These are phyloP conservation scores for Tenthredo mesomela DNA, from an alignment of 2,888 invertebrate genomes.

Conservation along the genomic window DNA sequence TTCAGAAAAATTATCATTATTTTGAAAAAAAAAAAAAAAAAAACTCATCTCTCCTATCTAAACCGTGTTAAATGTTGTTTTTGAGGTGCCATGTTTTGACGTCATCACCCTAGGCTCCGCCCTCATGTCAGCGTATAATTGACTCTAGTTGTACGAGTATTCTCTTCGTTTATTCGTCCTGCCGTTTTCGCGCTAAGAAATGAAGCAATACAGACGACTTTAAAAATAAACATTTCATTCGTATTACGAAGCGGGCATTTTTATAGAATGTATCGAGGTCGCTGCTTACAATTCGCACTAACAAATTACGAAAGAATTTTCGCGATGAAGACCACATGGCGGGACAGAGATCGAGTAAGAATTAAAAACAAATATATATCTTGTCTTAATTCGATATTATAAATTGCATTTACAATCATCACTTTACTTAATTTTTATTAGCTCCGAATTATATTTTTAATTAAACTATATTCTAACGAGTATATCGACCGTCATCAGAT, in stretches of 20 bases:
- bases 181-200: constrained; percentile 23
- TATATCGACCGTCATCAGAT: too few relatives aligned
- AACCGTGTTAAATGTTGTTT: too few relatives aligned
- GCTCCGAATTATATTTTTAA: neutral
- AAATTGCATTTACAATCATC: neutral
- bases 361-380: neutral
- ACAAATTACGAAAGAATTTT: constrained; percentile 26
- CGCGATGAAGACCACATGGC: constrained; percentile 68
- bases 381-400: neutral
- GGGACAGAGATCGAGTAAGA: constrained; percentile 67
- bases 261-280: constrained; percentile 28
- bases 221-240: constrained; percentile 45
- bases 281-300: constrained; percentile 16
- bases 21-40: too few relatives aligned
- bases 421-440: neutral
- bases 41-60: too few relatives aligned
- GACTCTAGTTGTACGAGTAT: constrained; percentile 5
- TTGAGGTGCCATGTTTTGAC: too few relatives aligned
- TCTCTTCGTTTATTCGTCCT: constrained; percentile 33
- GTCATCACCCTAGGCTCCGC: too few relatives aligned
- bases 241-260: constrained; percentile 27
- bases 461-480: too few relatives aligned
- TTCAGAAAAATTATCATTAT: too few relatives aligned
- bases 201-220: constrained; percentile 15
- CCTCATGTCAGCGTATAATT: too few relatives aligned